Percentiles rank a stretch among this genome's conserved stretches.
These are phyloP conservation scores for Drosophila rhopaloa DNA, from an alignment of 1,140 invertebrate genomes.

Conservation along the genomic window DNA sequence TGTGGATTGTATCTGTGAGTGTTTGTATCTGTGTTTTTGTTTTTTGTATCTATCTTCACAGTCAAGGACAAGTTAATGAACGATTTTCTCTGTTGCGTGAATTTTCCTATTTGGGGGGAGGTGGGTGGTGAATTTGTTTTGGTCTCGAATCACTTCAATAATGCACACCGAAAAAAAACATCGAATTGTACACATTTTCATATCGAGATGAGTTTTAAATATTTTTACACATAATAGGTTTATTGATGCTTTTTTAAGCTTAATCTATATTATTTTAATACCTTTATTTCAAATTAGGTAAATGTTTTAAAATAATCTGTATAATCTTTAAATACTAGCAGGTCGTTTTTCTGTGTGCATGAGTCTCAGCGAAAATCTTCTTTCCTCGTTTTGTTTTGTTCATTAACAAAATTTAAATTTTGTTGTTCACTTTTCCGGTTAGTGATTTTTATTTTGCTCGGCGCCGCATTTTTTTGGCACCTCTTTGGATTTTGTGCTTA, in stretches of 20 bases:
- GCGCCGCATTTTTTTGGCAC: constrained; percentile 29
- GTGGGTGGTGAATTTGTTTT: constrained; percentile 23
- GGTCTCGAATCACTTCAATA: constrained; percentile 11
- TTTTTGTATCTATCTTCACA: constrained; percentile 61
- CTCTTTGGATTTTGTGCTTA: constrained; percentile 20
- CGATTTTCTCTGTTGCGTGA: constrained; percentile 60
- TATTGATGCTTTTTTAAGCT: too few species aligned
- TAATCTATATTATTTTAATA: too few species aligned
- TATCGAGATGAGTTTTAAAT: background rate
- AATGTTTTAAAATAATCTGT: too few species aligned
- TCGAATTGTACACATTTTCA: background rate
- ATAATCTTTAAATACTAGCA: background rate
- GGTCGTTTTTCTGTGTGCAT: background rate
- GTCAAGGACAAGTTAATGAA: constrained; percentile 81
- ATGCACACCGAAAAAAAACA: constrained; percentile 1
- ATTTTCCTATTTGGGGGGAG: constrained; percentile 31
- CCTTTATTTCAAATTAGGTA: too few species aligned
- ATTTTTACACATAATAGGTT: background rate
- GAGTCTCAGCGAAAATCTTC: constrained; percentile 15
- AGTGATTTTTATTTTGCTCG: constrained; percentile 42
- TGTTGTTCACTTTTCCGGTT: constrained; percentile 39
- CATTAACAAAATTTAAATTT: constrained; percentile 21
- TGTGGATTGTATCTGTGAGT: background rate
- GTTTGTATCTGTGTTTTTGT: constrained; percentile 23
- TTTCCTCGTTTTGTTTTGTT: constrained; percentile 11